These are phyloP conservation scores for Heliangelus exortis DNA, from an alignment of 2,797 vertebrate genomes.

Conservation along the genomic window DNA sequence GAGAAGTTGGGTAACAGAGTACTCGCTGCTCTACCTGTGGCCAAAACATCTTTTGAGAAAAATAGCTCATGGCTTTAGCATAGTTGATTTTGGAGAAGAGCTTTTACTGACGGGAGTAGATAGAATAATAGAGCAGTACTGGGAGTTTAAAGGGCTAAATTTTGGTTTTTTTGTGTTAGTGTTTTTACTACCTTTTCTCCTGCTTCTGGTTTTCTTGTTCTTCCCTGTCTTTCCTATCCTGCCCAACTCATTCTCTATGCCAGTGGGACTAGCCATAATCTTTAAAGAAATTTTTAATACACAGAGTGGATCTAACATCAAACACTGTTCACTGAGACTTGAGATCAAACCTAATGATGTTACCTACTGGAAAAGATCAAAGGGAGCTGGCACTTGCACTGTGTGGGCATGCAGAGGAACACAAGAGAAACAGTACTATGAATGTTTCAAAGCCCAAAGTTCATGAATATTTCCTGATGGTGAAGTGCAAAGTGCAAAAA, in stretches of 20 bases:
- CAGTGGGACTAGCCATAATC: conserved; percentile 16
- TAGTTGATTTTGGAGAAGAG: neutral
- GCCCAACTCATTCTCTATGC: neutral
- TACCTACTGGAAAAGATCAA: conserved; percentile 10
- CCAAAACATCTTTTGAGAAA: neutral
- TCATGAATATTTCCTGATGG: neutral
- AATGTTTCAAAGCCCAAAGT: neutral
- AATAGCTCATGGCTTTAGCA: neutral
- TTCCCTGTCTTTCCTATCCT: neutral
- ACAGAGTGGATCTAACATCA: neutral
- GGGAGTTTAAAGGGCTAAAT: neutral
- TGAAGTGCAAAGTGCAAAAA: neutral
- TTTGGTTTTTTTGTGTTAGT: neutral
- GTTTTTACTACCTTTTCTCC: neutral
- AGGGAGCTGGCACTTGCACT: neutral
- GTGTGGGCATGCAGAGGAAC: neutral
- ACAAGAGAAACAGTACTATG: neutral
- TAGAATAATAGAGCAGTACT: neutral
- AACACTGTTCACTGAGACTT: neutral
- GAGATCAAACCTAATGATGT: neutral
- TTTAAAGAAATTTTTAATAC: conserved; percentile 17
- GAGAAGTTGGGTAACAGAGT: neutral
- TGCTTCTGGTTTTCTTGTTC: neutral
- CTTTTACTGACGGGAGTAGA: neutral
- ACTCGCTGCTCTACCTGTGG: neutral